Base-by-base conservation (phyloP, 1,140 invertebrate genomes). In the Eulimnadia texana region DNA sequence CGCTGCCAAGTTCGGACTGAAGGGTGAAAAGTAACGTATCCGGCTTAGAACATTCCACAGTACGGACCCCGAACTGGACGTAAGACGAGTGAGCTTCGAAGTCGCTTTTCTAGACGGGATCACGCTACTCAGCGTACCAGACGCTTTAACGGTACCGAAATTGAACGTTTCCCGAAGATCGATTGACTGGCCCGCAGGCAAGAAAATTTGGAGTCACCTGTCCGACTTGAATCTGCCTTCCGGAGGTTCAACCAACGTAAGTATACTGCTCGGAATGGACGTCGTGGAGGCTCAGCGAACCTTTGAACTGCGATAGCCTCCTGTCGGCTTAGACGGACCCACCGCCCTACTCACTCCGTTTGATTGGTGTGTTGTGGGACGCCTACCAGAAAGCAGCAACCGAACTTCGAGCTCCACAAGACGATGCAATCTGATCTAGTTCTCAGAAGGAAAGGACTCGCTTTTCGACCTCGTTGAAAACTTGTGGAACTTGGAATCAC, bases 21-120 rank as follows among this genome's bases (percentile, higher is more conserved):
- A 19, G 6, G 33, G 47, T 20, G 10, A 29, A 3, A 47, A 42
- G 1, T 22, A 60, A 53, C 20, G 11, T 9, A 9, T 52, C 16
- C 50, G 50, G 10, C 24, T 61, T 11, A 27, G n/a, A 3, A 54
- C 50, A 1, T 61, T 61, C 50, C 50, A 61, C 22, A 50, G 60
- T 2, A 10, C 16, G 3, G 60, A 61, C 11, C 60, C 60, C 3
- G 42, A n/a, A 3, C 19, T 61, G 1, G 22, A 23, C 10, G 22
- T 50, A 20, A 53, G 0, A 3, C 23, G 9, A 6, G 60, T 61
- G 0, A 11, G 16, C 3, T 61, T 61, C 33, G 16, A 61, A 3
- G 22, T 61, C 2, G 51, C 50, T 28, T 28, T 27, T 9, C 24
- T 19, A 1, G 50, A 61, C 20, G 50, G 25, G 19, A 3, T 1